These are phyloP conservation scores for Drosophila maculinotata DNA, from an alignment of 2,888 invertebrate species.

Conservation along the genomic window DNA sequence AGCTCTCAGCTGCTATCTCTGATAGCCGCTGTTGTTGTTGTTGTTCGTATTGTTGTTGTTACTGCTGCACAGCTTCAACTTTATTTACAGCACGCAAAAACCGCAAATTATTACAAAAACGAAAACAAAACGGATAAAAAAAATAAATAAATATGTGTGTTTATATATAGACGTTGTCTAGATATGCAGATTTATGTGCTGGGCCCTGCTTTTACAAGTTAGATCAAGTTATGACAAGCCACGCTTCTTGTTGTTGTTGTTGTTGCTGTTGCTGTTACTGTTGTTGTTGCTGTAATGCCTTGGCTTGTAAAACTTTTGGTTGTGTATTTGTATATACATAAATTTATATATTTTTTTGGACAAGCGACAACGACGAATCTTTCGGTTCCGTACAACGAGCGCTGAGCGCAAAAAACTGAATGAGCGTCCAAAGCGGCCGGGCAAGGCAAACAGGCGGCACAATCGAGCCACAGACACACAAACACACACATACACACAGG, in stretches of 20 bases:
- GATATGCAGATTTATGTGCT: slow-evolving; percentile 53
- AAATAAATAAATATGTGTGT: slow-evolving; percentile 7
- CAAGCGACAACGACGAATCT: slow-evolving; percentile 68
- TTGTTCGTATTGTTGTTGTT: slow-evolving; percentile 24
- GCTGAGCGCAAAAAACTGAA: slow-evolving; percentile 79
- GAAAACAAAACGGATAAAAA: slow-evolving; percentile 20
- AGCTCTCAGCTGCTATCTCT: slow-evolving; percentile 66
- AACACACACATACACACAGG: slow-evolving; percentile 16
- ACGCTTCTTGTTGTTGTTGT: slow-evolving; percentile 14
- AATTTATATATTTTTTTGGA: slow-evolving; percentile 35
- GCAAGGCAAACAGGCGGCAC: slow-evolving; percentile 77
- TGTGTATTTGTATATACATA: slow-evolving; percentile 11
- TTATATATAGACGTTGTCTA: slow-evolving; percentile 18
- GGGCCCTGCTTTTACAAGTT: slow-evolving; percentile 46
- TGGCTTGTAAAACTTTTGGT: slow-evolving; percentile 41
- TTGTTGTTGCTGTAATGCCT: slow-evolving; percentile 40
- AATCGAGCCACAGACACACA: slow-evolving; percentile 45
- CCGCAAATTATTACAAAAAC: slow-evolving; percentile 56
- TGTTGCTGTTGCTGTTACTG: slow-evolving; percentile 17
- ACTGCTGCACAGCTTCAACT: slow-evolving; percentile 57
- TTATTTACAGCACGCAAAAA: slow-evolving; percentile 53
- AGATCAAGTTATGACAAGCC: slow-evolving; percentile 61
- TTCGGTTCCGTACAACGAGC: slow-evolving; percentile 78
- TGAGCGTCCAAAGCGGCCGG: slow-evolving; percentile 77
- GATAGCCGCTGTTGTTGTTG: slow-evolving; percentile 13